Evolutionary conservation across 2,113 vertebrate genomes (phyloP).

Genomic region (Tautogolabrus adspersus): DNA sequence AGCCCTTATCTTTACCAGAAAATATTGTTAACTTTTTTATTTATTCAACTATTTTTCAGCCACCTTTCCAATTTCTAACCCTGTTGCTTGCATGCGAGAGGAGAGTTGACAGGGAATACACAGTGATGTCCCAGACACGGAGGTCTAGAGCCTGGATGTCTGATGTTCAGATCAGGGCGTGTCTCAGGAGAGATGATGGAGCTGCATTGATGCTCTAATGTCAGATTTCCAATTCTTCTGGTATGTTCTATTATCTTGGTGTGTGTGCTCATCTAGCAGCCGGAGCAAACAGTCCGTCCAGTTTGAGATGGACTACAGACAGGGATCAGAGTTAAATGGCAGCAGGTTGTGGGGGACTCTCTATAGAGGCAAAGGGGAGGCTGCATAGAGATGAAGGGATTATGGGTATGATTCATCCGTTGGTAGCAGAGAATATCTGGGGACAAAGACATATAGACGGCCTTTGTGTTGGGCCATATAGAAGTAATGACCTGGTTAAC

Average conservation of each 20-base stretch:
- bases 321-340: conserved; percentile 35
- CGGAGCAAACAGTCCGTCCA: conserved; percentile 26
- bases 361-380: conserved; percentile 15
- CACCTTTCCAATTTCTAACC: conserved; percentile 2
- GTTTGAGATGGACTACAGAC: conserved; percentile 12
- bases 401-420: conserved; percentile 42
- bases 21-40: not conserved
- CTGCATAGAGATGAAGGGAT: conserved; percentile 65
- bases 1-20: not conserved
- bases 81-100: not conserved
- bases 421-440: conserved; percentile 18
- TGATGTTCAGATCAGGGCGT: conserved; percentile 26
- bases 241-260: conserved; percentile 7
- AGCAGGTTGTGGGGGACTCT: conserved; percentile 30
- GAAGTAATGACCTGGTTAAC: conserved; percentile 9
- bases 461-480: conserved; percentile 13
- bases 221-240: conserved; percentile 48
- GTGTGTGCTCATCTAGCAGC: conserved; percentile 6
- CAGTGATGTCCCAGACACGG: not conserved
- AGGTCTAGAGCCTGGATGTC: conserved; percentile 1
- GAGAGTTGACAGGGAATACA: not conserved
- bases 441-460: conserved; percentile 9
- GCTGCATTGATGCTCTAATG: conserved; percentile 38
- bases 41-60: not conserved
- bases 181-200: conserved; percentile 8